Evolutionary conservation across 2,797 vertebrate species (phyloP), one percentile per base, ranked within the genome.

Genomic region (Cossypha dichroa): DNA sequence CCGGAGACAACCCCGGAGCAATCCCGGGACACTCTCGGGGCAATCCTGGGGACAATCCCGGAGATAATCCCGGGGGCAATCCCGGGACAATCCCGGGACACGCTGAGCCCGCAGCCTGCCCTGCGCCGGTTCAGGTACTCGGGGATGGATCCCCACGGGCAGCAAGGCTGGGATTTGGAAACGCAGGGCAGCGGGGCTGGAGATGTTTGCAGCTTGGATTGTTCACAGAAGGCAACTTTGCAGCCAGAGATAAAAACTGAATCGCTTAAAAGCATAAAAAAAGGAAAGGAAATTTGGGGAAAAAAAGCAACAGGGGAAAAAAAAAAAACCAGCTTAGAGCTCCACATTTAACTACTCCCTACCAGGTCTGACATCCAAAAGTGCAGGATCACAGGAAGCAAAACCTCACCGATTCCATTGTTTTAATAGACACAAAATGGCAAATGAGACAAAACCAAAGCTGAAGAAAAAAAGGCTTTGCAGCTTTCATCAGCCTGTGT

Each of bases 61-160:
- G 41, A 9, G 9, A 10, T 18, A 43, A 19, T 10, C 41, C 41
- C 41, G 9, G 18, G 41, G 41, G 19, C 41, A 19, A 41, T 18
- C 41, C 41, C 38, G 19, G 72, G 60, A 51, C 70, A 19, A 21
- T 45, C 43, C 43, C 45, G 45, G 45, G 14, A 43, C n/a, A 2
- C 45, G 28, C 2, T 1, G 46, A 58, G 3, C n/a, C 54, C 55
- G 4, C 0, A 81, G n/a, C 66, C 66, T 6, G 6, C 6, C 56
- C 69, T 13, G 38, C 20, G 49, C 1, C 4, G 11, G 43, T 22
- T 22, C 59, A 8, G 60, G 60, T 4, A 1, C 52, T 2, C 13
- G 29, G 45, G 45, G 45, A 45, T 45, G 6, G 9, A 9, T 3
- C 11, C 41, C 14, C 10, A 4, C 0, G 38, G 19, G 4, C 20